Percentiles rank a stretch among this genome's conserved stretches.
phyloP scores from a whole-genome alignment of 37 sponge, comb jelly and placozoan species.

The Geodia barretti region DNA sequence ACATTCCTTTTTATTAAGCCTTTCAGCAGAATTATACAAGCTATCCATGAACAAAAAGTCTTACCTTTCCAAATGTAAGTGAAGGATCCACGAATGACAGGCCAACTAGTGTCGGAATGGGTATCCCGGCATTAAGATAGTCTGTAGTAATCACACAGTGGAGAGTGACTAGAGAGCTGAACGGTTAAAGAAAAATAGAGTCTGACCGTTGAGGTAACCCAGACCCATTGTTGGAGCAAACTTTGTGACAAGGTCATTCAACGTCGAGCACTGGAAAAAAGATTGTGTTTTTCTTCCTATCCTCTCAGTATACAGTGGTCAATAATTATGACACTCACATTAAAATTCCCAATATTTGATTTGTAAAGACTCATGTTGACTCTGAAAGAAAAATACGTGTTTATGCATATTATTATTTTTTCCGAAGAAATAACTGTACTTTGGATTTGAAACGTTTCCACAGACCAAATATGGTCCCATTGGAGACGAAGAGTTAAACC shows the following conservation, averaged over 20 bases:
- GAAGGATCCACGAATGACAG: neutral
- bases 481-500: too few relatives aligned
- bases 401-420: too few relatives aligned
- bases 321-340: conserved; percentile 21
- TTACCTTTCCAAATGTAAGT: neutral
- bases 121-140: neutral
- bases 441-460: neutral
- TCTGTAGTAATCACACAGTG: too few relatives aligned
- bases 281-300: too few relatives aligned
- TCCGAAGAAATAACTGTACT: neutral
- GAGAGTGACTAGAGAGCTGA: too few relatives aligned
- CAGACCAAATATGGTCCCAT: neutral
- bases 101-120: neutral
- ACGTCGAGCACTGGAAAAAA: neutral
- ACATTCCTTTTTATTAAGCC: too few relatives aligned
- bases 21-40: too few relatives aligned
- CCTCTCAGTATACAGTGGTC: neutral
- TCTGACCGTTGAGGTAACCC: neutral
- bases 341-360: conserved; percentile 63
- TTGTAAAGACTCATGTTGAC: conserved; percentile 38
- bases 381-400: conserved; percentile 13
- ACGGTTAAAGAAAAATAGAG: neutral
- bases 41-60: too few relatives aligned
- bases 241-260: neutral
- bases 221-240: neutral